Evolutionary conservation across 2,888 invertebrate genomes (phyloP), one percentile per base, ranked within the genome.

Genomic region (Tetheella fluctuosa): DNA sequence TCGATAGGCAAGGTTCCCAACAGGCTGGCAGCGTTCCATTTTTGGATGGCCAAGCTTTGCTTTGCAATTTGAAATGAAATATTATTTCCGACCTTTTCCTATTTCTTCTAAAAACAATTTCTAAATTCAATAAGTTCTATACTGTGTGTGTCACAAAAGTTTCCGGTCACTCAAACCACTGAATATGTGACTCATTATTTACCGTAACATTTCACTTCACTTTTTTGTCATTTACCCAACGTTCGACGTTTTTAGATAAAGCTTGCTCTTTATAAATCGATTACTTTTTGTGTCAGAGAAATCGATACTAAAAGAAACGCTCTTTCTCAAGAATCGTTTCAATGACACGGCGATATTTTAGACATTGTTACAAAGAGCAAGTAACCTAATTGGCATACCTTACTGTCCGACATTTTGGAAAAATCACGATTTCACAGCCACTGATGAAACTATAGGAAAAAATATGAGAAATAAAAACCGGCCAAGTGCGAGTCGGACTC

Each of bases 251-350:
- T 73, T 70, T 69, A 62, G 25, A 53, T 30, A 39, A 25, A 54
- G 52, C 60, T 58, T 58, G 48, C 61, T 65, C 15, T 60, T 62
- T 64, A 39, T 15, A 63, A 75, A 74, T 84, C 81, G 78, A 82
- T 84, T 80, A 78, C 70, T 83, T 84, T 86, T 83, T 83, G 72
- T 81, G 72, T 59, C 71, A 65, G 79, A 77, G 84, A 85, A 85
- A 85, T 83, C 80, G 81, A 81, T 76, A 68, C 64, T 58, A 66
- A 65, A 73, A 74, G 75, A 74, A 67, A 66, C 70, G 69, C 64
- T 75, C 65, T 73, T 75, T 75, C 71, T 73, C 70, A 70, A 73
- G 71, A 78, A 67, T 64, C 69, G 65, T 69, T 68, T 76, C n/a
- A n/a, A 78, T 80, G 80, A 76, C 76, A 74, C 73, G 74, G 64